These are phyloP conservation scores for Chiridota heheva DNA, from an alignment of 35 echinoderm and acorn worm species.

Conservation along the genomic window DNA sequence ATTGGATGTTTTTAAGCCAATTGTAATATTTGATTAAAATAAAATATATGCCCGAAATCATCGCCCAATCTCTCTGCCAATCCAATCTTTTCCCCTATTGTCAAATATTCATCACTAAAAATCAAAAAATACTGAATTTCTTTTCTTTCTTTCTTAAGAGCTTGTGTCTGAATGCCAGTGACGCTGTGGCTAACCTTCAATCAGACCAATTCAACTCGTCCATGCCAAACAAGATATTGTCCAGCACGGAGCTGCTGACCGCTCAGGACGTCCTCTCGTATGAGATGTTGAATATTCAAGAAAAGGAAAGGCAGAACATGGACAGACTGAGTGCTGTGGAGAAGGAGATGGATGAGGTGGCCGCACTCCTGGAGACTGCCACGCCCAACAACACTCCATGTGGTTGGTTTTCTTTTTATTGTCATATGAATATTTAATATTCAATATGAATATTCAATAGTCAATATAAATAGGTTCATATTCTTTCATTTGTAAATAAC, in stretches of 20 bases:
- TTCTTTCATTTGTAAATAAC: too few species aligned
- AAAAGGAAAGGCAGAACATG: neutral
- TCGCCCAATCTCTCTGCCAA: too few species aligned
- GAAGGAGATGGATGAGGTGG: slow-evolving; percentile 32
- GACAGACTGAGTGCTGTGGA: slow-evolving; percentile 51
- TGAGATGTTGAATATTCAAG: slow-evolving; percentile 82
- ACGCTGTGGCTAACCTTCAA: slow-evolving; percentile 70
- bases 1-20: too few species aligned
- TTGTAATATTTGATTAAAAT: too few species aligned
- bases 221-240: slow-evolving; percentile 59
- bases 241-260: slow-evolving; percentile 71
- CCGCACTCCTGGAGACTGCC: slow-evolving; percentile 26
- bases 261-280: slow-evolving; percentile 90
- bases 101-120: too few species aligned
- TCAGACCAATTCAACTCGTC: slow-evolving; percentile 55
- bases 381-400: slow-evolving; percentile 97
- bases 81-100: too few species aligned
- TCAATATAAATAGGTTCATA: too few species aligned
- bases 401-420: slow-evolving; percentile 47
- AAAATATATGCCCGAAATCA: too few species aligned
- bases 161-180: slow-evolving; percentile 37
- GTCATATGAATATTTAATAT: too few species aligned
- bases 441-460: too few species aligned
- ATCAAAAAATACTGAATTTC: too few species aligned
- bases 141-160: too few species aligned